A percentile compares a stretch with the other conserved stretches of the same genome.
Conservation (phyloP, 37 sponge, comb jelly and placozoan genomes). For the Halisarca cf. caerulea region DNA sequence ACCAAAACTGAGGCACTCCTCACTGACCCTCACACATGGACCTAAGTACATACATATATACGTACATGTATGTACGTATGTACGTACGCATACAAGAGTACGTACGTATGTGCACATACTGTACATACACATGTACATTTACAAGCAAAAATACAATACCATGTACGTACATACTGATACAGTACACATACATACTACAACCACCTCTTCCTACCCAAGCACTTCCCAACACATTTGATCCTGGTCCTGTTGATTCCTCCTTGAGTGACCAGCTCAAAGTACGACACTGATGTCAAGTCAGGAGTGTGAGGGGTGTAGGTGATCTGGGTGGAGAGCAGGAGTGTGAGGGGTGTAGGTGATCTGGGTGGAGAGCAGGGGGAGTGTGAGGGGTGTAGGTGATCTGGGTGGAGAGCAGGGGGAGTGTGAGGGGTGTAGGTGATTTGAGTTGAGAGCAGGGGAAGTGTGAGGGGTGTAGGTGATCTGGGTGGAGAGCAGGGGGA, state of each 20-base stretch:
- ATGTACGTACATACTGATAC: background rate
- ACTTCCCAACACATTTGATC: slow-evolving; percentile 52
- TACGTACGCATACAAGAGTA: background rate
- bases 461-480: no score
- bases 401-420: no score
- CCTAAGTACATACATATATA: slow-evolving; percentile 23
- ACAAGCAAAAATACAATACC: background rate
- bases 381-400: no score
- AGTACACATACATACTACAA: slow-evolving; percentile 27
- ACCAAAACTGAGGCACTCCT: slow-evolving; percentile 57
- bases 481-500: no score
- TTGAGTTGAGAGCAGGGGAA: no score
- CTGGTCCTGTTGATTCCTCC: slow-evolving; percentile 48
- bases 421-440: no score
- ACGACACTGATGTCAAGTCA: background rate
- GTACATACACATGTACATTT: background rate
- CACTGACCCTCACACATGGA: slow-evolving; percentile 50
- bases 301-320: slow-evolving; percentile 6
- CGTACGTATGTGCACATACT: background rate
- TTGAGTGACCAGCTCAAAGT: slow-evolving; percentile 38
- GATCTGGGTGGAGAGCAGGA: background rate
- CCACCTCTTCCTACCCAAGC: slow-evolving; percentile 34
- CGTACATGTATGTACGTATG: background rate
- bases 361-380: no score
- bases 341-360: no score